Base-by-base conservation (phyloP, 2,797 vertebrate species). In the Pantherophis alleghaniensis region DNA sequence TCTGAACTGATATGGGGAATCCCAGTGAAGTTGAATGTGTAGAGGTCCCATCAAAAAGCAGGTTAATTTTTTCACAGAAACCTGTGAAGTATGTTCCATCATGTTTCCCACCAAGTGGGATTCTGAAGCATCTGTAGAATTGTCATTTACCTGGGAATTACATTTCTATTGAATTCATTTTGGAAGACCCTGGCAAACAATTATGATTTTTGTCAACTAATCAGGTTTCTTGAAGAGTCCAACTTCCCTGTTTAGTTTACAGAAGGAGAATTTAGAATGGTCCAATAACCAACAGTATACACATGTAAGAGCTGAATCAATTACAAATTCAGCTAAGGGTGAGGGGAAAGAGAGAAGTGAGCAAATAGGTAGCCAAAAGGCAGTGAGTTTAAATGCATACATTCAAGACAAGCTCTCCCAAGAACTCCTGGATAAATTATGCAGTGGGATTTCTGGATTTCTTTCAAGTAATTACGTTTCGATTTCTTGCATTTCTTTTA, bases 391-490 rank as follows among this genome's bases (percentile, higher is more conserved):
- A 95, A 96, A 96, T 55, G 92, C 91, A 88, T 9, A 93, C 93
- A 0, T 95, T 92, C 87, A 90, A 95, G 95, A 93, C 94, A 92
- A 96, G 96, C 74, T 91, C 94, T 96, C 56, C 95, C 94, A 92
- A 96, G 96, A 97, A 96, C 10, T 95, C 95, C 94, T 10, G 96
- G 96, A 95, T 97, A 97, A 97, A 97, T 98, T 97, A 97, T 98
- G 97, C 96, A 97, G 96, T 96, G 96, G 97, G 97, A 97, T 98
- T 98, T 97, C 97, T 97, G 97, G 97, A 97, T 98, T 97, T 97
- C 97, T 97, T 98, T 97, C 97, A 97, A 97, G 97, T 98, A 98
- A 98, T 98, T 98, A 98, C 96, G 96, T 97, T 98, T 98, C 97
- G 97, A 98, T 98, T 98, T 98, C 96, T 97, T 97, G 97, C 97